phyloP scores from a whole-genome alignment of 1,140 invertebrate species.

The Bursaphelenchus mucronatus region DNA sequence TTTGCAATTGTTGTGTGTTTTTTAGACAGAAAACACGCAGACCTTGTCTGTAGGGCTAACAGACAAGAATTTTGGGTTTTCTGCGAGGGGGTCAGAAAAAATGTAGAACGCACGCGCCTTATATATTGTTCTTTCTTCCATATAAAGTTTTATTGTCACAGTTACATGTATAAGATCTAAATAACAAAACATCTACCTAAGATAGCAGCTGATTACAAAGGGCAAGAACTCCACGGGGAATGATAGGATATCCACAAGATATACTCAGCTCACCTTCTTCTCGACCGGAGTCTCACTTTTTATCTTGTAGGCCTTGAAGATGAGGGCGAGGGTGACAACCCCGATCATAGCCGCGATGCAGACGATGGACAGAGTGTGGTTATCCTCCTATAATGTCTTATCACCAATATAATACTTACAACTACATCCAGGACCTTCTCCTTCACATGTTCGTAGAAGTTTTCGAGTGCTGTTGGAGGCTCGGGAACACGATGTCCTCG shows the following conservation, averaged over 20 bases:
- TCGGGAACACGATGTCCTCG: constrained; percentile 55
- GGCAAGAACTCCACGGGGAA: too few relatives aligned
- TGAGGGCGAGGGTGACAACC: constrained; percentile 53
- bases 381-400: constrained; percentile 51
- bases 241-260: background rate
- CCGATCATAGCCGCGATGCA: constrained; percentile 57
- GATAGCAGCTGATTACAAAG: too few relatives aligned
- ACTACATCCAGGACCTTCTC: constrained; percentile 48
- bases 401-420: constrained; percentile 34
- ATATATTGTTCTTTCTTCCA: too few relatives aligned
- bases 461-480: constrained; percentile 58
- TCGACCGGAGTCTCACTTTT: constrained; percentile 26
- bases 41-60: too few relatives aligned
- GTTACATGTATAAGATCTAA: too few relatives aligned
- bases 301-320: constrained; percentile 56
- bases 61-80: too few relatives aligned
- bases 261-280: constrained; percentile 29
- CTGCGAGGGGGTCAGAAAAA: too few relatives aligned
- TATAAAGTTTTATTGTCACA: too few relatives aligned
- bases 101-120: too few relatives aligned
- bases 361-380: constrained; percentile 51
- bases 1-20: too few relatives aligned
- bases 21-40: too few relatives aligned
- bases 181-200: too few relatives aligned
- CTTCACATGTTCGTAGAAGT: constrained; percentile 56